phyloP scores from a whole-genome alignment of 2,797 vertebrate genomes.

The Gobionotothen gibberifrons region DNA sequence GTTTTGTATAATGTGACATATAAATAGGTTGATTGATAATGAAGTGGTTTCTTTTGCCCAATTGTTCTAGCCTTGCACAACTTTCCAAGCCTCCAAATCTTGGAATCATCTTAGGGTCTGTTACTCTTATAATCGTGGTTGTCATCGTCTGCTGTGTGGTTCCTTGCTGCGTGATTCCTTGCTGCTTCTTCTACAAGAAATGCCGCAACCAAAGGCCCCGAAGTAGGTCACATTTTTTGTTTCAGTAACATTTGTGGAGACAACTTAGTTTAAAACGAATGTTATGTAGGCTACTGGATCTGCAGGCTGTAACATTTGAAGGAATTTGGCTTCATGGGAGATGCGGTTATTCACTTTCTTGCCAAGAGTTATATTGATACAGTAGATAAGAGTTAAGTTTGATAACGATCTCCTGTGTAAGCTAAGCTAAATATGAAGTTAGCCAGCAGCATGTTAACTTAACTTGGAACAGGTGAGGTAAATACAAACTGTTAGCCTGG shows the following conservation, averaged over 20 bases:
- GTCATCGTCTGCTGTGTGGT: constrained; percentile 54
- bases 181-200: constrained; percentile 57
- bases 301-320: too few relatives aligned
- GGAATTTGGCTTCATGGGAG: neutral
- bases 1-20: too few relatives aligned
- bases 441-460: neutral
- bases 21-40: too few relatives aligned
- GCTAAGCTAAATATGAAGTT: neutral
- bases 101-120: neutral
- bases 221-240: constrained; percentile 22
- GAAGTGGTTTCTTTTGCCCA: neutral
- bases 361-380: neutral
- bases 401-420: neutral
- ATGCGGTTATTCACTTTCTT: neutral
- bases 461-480: neutral
- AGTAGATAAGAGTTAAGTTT: neutral
- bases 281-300: too few relatives aligned
- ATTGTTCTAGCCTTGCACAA: rapidly evolving
- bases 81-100: rapidly evolving
- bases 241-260: neutral
- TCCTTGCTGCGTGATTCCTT: constrained; percentile 64
- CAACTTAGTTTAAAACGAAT: neutral
- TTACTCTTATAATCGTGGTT: constrained; percentile 27
- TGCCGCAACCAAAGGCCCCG: constrained; percentile 5
- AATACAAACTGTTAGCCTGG: neutral